Evolutionary conservation across 1,140 invertebrate species (phyloP).

Genomic region (Oreohelix idahoensis): DNA sequence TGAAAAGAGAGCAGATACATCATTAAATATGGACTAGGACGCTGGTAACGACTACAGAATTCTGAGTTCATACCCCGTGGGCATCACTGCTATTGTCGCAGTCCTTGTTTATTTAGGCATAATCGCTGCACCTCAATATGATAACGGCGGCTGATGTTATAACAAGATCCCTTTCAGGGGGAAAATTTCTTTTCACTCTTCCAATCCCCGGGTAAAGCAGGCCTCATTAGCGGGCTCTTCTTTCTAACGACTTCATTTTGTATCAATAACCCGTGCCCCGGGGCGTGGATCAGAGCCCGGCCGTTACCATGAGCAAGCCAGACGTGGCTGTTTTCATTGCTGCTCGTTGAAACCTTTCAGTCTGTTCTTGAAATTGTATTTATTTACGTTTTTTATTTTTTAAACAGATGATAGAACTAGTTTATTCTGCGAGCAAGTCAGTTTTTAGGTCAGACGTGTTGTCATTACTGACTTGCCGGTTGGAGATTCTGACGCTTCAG

Average conservation of each 20-base stretch:
- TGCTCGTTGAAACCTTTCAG: background rate
- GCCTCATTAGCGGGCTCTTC: constrained; percentile 21
- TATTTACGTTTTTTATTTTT: background rate
- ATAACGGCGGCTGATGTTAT: constrained; percentile 13
- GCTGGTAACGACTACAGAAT: background rate
- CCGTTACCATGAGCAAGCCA: background rate
- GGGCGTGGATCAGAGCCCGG: constrained; percentile 5
- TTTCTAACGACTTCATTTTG: constrained; percentile 26
- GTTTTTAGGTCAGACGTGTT: background rate
- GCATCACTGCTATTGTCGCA: background rate
- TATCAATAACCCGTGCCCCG: constrained; percentile 8
- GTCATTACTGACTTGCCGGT: no score
- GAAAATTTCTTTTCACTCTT: constrained; percentile 1
- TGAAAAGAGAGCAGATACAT: constrained; percentile 19
- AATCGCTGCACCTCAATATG: constrained; percentile 25
- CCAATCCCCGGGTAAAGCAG: background rate
- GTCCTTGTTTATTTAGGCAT: constrained; percentile 16
- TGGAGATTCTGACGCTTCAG: no score
- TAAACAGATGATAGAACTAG: background rate
- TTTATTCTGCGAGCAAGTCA: background rate
- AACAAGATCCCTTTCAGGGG: constrained; percentile 11
- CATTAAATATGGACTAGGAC: constrained; percentile 11
- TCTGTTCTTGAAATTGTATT: background rate
- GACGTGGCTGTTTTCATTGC: background rate
- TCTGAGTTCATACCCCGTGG: background rate